phyloP scores from a whole-genome alignment of 2,888 invertebrate genomes.

The Stenodera caucasica region DNA sequence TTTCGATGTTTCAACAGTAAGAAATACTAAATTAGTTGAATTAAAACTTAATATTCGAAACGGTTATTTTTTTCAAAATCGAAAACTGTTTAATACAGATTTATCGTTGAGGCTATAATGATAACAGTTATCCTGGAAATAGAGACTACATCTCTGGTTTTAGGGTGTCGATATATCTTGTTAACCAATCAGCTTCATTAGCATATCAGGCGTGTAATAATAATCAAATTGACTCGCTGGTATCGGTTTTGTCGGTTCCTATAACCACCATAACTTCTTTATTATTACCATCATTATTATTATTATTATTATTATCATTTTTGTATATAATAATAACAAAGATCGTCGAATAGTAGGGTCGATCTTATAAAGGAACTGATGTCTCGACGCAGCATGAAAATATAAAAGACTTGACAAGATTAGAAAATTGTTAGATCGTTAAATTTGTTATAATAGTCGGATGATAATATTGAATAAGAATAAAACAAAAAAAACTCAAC shows the following conservation, averaged over 20 bases:
- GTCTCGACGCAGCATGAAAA: conserved; percentile 29
- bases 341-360: not conserved
- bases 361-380: not conserved
- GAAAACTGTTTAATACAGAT: not conserved
- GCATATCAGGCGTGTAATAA: conserved; percentile 22
- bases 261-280: not conserved
- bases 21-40: not conserved
- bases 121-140: not conserved
- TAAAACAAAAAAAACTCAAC: conserved; percentile 16
- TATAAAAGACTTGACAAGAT: conserved; percentile 31
- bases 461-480: conserved; percentile 28
- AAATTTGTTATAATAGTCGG: conserved; percentile 36
- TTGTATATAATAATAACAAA: not conserved
- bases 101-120: conserved; percentile 2
- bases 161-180: conserved; percentile 18
- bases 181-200: conserved; percentile 21
- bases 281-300: not conserved
- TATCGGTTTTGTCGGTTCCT: not conserved
- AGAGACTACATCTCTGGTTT: not conserved
- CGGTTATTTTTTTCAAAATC: conserved; percentile 8
- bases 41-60: not conserved
- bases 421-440: conserved; percentile 37
- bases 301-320: not conserved
- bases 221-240: conserved; percentile 13
- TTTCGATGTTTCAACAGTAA: not conserved